Base-by-base conservation (phyloP, 2,113 vertebrate genomes). In the Dunckerocampus dactyliophorus region DNA sequence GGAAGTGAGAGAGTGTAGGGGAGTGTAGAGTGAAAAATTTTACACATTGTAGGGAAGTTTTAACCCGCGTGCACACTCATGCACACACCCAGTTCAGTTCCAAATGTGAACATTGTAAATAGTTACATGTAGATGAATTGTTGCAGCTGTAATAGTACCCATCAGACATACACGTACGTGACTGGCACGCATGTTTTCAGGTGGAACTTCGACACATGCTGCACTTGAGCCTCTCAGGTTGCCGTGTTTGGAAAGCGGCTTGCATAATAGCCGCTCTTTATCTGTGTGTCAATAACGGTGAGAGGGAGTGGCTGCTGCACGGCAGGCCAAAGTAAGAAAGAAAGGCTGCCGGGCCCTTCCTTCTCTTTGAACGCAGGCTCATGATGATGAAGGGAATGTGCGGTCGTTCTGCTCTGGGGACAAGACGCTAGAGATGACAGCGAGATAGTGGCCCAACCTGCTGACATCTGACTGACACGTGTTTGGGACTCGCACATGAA, bases 221-320 rank as follows among this genome's bases (percentile, higher is more conserved):
- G 17, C 37, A 49, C 12, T 49, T 16, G 22, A 24, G 63, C 59
- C 50, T 46, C 47, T 69, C 54, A 37, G 53, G 62, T 65, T 62
- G 48, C 59, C 67, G 63, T 78, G 63, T 76, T 64, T 67, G 34
- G 43, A 43, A 52, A 66, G 59, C 42, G 48, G 46, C 62, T 62
- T 57, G 43, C 46, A 63, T 73, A 67, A 75, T 72, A 52, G 59
- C 47, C 3, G 28, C 49, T 63, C 22, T 66, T 70, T 71, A 68
- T 76, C 67, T 69, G 69, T 48, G 34, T 67, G 75, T 75, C 79
- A 75, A 67, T 67, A 72, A 62, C 21, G 48, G 46, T 7, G 59
- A 58, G 63, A 73, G 68, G 66, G 77, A 70, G 66, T 64, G 70
- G 63, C 63, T 52, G 53, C 31, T 37, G 28, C n/a, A 39, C 56